Evolutionary conservation across 2,888 invertebrate genomes (phyloP).

Genomic region (Cloeon dipterum): DNA sequence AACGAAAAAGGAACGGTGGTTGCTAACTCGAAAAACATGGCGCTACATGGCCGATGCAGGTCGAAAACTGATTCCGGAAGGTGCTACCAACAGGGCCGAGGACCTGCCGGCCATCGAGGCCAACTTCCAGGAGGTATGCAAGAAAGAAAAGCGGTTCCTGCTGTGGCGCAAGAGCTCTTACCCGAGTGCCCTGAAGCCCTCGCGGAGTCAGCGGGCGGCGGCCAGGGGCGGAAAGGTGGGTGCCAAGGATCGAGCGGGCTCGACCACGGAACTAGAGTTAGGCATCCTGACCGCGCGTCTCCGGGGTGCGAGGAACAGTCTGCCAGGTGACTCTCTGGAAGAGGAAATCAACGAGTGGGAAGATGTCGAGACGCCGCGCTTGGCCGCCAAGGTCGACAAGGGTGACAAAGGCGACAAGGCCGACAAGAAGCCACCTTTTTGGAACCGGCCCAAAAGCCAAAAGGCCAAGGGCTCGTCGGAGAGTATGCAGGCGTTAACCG

Average conservation of each 20-base stretch:
- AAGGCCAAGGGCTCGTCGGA: too few relatives aligned
- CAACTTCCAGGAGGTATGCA: constrained; percentile 63
- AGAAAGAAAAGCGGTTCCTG: constrained; percentile 50
- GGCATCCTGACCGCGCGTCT: neutral
- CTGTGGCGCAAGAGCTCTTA: constrained; percentile 67
- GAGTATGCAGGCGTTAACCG: too few relatives aligned
- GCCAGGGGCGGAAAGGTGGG: constrained; percentile 4
- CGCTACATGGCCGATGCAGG: constrained; percentile 83
- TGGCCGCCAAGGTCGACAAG: neutral
- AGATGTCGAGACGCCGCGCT: neutral
- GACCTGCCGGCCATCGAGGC: constrained; percentile 62
- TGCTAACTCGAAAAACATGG: constrained; percentile 74
- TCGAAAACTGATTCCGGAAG: constrained; percentile 63
- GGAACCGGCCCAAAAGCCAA: too few relatives aligned
- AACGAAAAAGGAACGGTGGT: constrained; percentile 41
- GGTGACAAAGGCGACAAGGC: too few relatives aligned
- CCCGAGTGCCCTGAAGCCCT: constrained; percentile 35
- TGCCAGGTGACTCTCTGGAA: constrained; percentile 16
- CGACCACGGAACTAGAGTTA: neutral
- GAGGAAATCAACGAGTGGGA: constrained; percentile 9
- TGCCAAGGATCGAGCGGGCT: neutral
- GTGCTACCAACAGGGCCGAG: constrained; percentile 43
- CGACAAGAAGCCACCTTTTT: too few relatives aligned
- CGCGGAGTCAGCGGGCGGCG: constrained; percentile 5
- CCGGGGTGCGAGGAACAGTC: neutral